A percentile compares a stretch with the other conserved stretches of the same genome.
Evolutionary conservation across 1,140 invertebrate species (phyloP).

Genomic region (Drosophila nigrodunni): DNA sequence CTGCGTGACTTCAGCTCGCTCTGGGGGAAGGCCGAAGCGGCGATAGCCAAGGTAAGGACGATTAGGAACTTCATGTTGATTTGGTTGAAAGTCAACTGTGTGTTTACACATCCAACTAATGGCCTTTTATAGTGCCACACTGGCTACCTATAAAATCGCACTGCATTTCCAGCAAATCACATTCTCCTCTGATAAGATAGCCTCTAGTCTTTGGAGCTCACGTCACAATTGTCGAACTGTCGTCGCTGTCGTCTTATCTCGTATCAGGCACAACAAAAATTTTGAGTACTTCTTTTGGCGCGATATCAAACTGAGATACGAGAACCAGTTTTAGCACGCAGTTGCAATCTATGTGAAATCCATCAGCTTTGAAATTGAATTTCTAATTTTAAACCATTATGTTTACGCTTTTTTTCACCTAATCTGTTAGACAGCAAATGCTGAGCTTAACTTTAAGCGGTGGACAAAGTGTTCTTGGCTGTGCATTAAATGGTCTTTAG

Average conservation of each 20-base stretch:
- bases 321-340: constrained; percentile 1
- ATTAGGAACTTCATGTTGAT: constrained; percentile 79
- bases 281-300: constrained; percentile 2
- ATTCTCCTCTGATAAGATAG: constrained; percentile 36
- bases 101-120: background rate
- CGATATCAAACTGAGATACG: constrained; percentile 13
- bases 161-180: background rate
- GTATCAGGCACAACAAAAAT: background rate
- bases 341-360: constrained; percentile 14
- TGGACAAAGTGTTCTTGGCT: constrained; percentile 1
- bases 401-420: constrained; percentile 23
- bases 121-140: constrained; percentile 53
- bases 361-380: constrained; percentile 26
- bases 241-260: constrained; percentile 25
- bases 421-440: constrained; percentile 20
- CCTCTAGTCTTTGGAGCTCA: background rate
- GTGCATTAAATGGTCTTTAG: too few species aligned
- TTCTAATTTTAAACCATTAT: constrained; percentile 20
- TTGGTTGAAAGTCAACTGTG: constrained; percentile 64
- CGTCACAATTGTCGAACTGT: constrained; percentile 18
- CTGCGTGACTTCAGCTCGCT: constrained; percentile 43
- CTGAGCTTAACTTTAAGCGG: constrained; percentile 37
- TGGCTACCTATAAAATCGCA: background rate
- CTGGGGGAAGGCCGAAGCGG: constrained; percentile 61
- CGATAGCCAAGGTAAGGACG: constrained; percentile 68